Evolutionary conservation across 2,113 vertebrate species (phyloP).

Genomic region (Leiothrix lutea): DNA sequence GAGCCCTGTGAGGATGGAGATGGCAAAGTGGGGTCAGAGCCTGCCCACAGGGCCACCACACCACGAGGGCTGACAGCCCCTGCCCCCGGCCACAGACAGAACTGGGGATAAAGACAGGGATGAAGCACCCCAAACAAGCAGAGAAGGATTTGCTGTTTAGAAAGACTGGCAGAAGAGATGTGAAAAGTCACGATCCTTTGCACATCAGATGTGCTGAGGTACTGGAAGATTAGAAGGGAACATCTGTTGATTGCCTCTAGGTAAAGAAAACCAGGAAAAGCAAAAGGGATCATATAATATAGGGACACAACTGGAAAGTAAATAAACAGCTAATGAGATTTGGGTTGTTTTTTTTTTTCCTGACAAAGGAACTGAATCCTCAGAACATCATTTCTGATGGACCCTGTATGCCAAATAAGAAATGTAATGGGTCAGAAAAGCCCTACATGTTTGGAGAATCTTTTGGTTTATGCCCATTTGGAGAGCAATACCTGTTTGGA

Average conservation of each 20-base stretch:
- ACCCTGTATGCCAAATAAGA: neutral
- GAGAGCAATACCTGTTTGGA: neutral
- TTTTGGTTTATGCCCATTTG: neutral
- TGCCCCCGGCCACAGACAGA: neutral
- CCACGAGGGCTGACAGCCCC: neutral
- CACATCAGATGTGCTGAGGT: neutral
- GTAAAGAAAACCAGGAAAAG: neutral
- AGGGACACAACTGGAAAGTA: neutral
- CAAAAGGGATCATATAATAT: neutral
- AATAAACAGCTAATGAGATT: neutral
- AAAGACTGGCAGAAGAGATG: neutral
- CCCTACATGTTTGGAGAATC: rapidly evolving
- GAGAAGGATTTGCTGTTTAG: neutral
- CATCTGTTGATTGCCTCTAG: neutral
- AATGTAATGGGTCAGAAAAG: neutral
- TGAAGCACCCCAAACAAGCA: neutral
- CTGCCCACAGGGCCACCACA: neutral
- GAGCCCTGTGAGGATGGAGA: neutral
- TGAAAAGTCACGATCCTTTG: neutral
- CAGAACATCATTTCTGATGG: neutral
- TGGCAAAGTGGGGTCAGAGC: neutral
- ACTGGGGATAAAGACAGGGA: neutral
- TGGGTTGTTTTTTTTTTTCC: neutral
- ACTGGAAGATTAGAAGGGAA: neutral
- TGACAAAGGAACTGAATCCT: neutral